phyloP scores from a whole-genome alignment of 2,888 invertebrate genomes.

The Dorcus parallelipipedus region DNA sequence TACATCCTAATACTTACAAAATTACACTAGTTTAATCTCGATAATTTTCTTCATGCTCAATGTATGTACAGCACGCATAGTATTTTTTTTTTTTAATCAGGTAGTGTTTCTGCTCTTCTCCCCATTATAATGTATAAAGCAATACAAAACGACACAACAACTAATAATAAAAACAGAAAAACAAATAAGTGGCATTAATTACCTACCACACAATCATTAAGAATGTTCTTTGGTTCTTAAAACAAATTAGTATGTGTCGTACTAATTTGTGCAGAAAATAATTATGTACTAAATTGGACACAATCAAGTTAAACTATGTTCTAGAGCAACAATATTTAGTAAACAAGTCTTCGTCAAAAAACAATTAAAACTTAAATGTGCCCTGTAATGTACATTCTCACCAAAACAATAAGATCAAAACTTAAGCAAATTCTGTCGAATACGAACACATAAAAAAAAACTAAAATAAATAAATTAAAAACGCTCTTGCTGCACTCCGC shows the following conservation, averaged over 20 bases:
- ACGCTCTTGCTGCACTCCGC: too few relatives aligned
- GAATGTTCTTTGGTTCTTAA: neutral
- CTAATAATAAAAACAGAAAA: too few relatives aligned
- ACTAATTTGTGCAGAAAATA: neutral
- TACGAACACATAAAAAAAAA: too few relatives aligned
- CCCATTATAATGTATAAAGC: neutral
- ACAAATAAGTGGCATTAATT: neutral
- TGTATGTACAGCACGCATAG: neutral
- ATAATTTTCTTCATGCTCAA: neutral
- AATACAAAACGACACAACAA: too few relatives aligned
- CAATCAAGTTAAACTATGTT: too few relatives aligned
- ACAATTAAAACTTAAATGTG: neutral
- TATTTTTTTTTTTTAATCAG: neutral
- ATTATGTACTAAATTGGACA: neutral
- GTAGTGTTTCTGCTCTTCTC: neutral
- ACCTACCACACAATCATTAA: neutral
- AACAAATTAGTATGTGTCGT: neutral
- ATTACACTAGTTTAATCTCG: neutral
- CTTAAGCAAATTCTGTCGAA: neutral
- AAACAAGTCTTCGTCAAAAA: neutral
- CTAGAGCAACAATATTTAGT: too few relatives aligned
- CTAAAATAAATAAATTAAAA: neutral
- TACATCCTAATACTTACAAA: constrained; percentile 11
- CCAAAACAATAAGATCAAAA: neutral
- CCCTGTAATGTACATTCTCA: neutral